phyloP scores from a whole-genome alignment of 2,888 invertebrate genomes.

The Sesia bembeciformis region DNA sequence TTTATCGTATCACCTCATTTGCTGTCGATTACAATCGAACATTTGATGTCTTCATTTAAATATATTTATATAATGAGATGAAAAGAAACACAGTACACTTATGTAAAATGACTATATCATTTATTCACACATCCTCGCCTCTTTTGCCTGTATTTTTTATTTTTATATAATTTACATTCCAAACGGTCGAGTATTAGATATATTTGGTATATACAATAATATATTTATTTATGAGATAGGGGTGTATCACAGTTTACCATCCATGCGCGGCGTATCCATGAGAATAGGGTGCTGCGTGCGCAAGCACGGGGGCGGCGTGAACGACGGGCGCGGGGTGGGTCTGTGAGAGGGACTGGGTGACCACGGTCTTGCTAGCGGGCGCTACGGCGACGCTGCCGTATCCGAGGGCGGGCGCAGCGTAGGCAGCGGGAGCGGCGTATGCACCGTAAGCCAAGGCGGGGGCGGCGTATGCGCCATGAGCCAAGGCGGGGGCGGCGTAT shows the following conservation, averaged over 20 bases:
- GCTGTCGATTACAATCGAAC: too few species aligned
- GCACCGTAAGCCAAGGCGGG: slow-evolving; percentile 8
- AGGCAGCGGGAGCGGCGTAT: slow-evolving; percentile 7
- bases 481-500: slow-evolving; percentile 14
- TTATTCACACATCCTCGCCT: slow-evolving; percentile 70
- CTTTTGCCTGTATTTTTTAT: slow-evolving; percentile 43
- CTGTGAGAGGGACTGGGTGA: slow-evolving; percentile 49
- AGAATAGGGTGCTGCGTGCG: slow-evolving; percentile 16
- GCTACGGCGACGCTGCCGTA: slow-evolving; percentile 3
- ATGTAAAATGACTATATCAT: slow-evolving; percentile 31
- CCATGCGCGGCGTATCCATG: slow-evolving; percentile 28
- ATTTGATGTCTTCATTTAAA: too few species aligned
- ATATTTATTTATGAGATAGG: slow-evolving; percentile 2
- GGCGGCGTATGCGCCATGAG: slow-evolving; percentile 12
- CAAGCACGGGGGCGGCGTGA: slow-evolving; percentile 27
- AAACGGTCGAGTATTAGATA: slow-evolving; percentile 58
- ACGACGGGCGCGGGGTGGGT: slow-evolving; percentile 49
- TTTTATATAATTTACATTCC: slow-evolving; percentile 57
- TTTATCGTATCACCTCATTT: too few species aligned
- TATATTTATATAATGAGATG: background rate
- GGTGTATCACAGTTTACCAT: slow-evolving; percentile 65
- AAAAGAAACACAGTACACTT: slow-evolving; percentile 7
- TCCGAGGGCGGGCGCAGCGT: slow-evolving; percentile 20
- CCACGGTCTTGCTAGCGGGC: slow-evolving; percentile 38
- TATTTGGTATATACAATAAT: slow-evolving; percentile 44